phyloP scores from a whole-genome alignment of 2,113 vertebrate genomes.

The Tenebrosternarchus preto region DNA sequence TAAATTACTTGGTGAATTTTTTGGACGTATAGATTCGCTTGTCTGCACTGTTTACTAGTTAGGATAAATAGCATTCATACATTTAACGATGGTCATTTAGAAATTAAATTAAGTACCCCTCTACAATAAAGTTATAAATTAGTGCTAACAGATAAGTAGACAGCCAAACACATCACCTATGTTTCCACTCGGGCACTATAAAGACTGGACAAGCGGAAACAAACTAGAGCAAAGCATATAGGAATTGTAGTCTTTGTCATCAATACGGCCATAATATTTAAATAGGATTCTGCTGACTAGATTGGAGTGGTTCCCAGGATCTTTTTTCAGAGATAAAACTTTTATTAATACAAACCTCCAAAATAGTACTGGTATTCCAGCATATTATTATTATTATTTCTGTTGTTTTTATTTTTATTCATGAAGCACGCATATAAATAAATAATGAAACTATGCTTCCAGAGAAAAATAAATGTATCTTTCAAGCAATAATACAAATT shows the following conservation, averaged over 20 bases:
- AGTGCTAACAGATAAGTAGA: not conserved
- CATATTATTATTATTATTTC: not conserved
- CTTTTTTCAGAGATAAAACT: not conserved
- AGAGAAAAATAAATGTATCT: too few relatives aligned
- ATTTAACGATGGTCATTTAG: not conserved
- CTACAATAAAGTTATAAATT: not conserved
- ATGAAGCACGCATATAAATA: not conserved
- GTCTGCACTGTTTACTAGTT: too few relatives aligned
- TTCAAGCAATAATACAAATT: too few relatives aligned
- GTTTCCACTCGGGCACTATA: conserved; percentile 39
- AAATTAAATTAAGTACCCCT: not conserved
- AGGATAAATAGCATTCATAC: not conserved
- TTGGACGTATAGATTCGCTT: too few relatives aligned
- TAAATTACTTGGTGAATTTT: too few relatives aligned
- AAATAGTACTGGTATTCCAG: not conserved
- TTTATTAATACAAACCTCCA: not conserved
- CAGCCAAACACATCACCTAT: not conserved
- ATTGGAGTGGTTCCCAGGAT: not conserved
- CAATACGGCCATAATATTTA: not conserved
- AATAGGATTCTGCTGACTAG: not conserved
- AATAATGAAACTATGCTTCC: too few relatives aligned
- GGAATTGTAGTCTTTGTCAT: conserved; percentile 30
- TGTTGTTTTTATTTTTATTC: not conserved
- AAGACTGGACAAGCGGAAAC: conserved; percentile 35
- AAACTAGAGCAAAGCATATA: conserved; percentile 24